A percentile compares a stretch with the other conserved stretches of the same genome.
These are phyloP conservation scores for Alectoris magna DNA, from an alignment of 2,797 vertebrate genomes.

Conservation along the genomic window DNA sequence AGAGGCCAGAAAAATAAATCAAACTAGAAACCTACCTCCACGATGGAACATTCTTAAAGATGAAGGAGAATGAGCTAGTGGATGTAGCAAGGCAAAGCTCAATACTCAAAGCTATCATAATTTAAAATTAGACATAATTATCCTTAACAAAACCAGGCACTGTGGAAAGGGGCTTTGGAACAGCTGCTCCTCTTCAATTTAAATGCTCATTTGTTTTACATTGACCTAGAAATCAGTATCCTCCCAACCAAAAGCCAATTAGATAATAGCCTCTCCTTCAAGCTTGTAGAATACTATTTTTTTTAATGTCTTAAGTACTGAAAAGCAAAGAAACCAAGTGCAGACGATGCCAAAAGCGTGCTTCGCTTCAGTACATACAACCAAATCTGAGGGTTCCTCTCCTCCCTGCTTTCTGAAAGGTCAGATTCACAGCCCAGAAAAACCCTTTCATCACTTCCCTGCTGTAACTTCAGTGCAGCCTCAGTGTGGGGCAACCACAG, in stretches of 20 bases:
- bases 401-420: not conserved
- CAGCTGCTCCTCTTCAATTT: constrained; percentile 77
- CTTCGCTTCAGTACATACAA: not conserved
- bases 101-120: constrained; percentile 78
- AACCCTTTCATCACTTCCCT: not conserved
- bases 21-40: constrained; percentile 46
- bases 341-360: constrained; percentile 49
- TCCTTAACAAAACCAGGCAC: constrained; percentile 77
- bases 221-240: constrained; percentile 78
- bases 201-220: constrained; percentile 76
- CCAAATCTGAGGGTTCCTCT: not conserved
- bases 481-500: not conserved
- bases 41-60: constrained; percentile 49
- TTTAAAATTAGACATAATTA: constrained; percentile 79
- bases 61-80: constrained; percentile 46
- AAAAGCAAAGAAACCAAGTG: constrained; percentile 68
- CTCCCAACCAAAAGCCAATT: constrained; percentile 77
- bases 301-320: constrained; percentile 47
- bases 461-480: not conserved
- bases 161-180: constrained; percentile 69
- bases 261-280: constrained; percentile 72
- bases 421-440: not conserved
- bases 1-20: constrained; percentile 49
- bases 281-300: constrained; percentile 61
- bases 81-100: constrained; percentile 68